phyloP scores from a whole-genome alignment of 2,113 vertebrate genomes.

The Ictidomys tridecemlineatus region DNA sequence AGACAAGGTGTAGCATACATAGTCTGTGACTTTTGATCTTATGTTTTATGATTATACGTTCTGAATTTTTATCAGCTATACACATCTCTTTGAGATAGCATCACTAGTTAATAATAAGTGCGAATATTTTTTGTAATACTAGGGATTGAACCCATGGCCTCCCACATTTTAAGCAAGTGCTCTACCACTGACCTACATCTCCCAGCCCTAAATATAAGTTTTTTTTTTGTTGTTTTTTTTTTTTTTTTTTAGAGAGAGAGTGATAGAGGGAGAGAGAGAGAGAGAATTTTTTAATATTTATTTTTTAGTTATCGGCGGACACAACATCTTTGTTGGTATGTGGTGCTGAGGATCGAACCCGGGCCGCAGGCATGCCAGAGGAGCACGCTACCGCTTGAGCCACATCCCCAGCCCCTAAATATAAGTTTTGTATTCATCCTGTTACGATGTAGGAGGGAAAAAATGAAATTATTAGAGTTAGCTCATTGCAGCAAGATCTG shows the following conservation, averaged over 20 bases:
- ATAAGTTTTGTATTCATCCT: neutral
- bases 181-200: neutral
- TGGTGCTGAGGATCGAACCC: no score
- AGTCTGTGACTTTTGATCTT: neutral
- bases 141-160: neutral
- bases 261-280: no score
- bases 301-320: no score
- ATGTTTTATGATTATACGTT: neutral
- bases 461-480: slow-evolving; percentile 18
- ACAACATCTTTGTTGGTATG: no score
- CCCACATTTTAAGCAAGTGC: neutral
- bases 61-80: neutral
- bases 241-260: no score
- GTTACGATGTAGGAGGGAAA: neutral
- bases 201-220: neutral
- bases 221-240: no score
- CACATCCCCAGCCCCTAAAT: neutral
- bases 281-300: no score
- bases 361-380: no score
- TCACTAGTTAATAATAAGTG: neutral
- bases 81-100: neutral
- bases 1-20: neutral
- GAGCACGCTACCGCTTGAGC: no score
- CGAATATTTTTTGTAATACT: neutral
- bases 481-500: neutral